Evolutionary conservation across 2,113 vertebrate genomes (phyloP).

Genomic region (Ceratotherium simum): DNA sequence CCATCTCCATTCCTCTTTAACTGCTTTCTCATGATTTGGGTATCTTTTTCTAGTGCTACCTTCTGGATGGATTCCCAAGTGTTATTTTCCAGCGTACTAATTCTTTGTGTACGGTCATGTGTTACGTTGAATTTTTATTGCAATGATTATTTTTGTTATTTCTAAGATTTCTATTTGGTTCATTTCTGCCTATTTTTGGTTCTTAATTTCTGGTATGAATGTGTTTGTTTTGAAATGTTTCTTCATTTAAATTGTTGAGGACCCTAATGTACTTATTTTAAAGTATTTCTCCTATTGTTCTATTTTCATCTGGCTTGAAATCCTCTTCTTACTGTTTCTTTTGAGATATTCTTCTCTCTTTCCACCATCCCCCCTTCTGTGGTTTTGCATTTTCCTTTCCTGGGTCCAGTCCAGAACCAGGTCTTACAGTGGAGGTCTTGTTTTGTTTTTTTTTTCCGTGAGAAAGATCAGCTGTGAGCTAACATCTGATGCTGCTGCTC

Average conservation of each 20-base stretch:
- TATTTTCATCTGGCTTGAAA: neutral
- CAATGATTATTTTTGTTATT: neutral
- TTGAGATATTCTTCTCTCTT: neutral
- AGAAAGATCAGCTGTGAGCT: too few species aligned
- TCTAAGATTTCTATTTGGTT: neutral
- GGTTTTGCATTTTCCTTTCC: neutral
- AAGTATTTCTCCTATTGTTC: neutral
- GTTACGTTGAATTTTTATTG: slow-evolving; percentile 13
- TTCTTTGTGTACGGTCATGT: neutral
- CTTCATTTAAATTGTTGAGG: neutral
- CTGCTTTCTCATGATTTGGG: neutral
- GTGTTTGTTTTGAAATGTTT: neutral
- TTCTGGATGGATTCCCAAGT: neutral
- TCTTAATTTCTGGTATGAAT: neutral
- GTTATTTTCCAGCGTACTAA: neutral
- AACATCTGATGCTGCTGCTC: too few species aligned
- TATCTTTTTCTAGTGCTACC: neutral
- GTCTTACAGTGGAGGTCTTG: neutral
- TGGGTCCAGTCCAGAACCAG: neutral
- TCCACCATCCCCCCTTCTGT: neutral
- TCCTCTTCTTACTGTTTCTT: neutral
- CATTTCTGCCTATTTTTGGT: neutral
- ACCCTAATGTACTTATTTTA: neutral
- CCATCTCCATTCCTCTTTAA: neutral
- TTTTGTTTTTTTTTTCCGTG: too few species aligned